phyloP scores from a whole-genome alignment of 2,113 vertebrate genomes.

The Ornithorhynchus anatinus region DNA sequence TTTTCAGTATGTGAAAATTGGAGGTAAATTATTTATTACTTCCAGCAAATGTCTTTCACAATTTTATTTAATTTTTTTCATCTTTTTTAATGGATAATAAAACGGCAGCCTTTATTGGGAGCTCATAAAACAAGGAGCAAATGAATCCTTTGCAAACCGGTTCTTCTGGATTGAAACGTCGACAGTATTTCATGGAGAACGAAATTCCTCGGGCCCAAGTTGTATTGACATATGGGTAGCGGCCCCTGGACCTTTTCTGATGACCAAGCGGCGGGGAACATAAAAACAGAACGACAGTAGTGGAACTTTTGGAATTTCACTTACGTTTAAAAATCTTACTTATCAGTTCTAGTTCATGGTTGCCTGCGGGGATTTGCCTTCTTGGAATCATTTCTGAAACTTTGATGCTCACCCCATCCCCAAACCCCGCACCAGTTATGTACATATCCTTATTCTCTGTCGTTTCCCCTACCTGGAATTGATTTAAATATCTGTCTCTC shows the following conservation, averaged over 20 bases:
- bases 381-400: no score
- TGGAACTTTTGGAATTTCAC: no score
- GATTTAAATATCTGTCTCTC: no score
- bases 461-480: no score
- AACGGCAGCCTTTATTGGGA: constrained; percentile 66
- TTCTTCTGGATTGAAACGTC: constrained; percentile 64
- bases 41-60: constrained; percentile 71
- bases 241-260: constrained; percentile 9
- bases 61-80: constrained; percentile 75
- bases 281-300: no score
- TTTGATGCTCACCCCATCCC: no score
- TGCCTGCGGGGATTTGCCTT: no score
- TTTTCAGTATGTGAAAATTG: constrained; percentile 71
- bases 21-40: constrained; percentile 78
- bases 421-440: no score
- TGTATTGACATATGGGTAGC: constrained; percentile 26
- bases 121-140: constrained; percentile 65
- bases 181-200: constrained; percentile 58
- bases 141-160: constrained; percentile 68
- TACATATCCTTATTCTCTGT: no score
- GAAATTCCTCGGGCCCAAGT: constrained; percentile 29
- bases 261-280: no score
- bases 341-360: no score
- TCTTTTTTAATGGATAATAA: constrained; percentile 72
- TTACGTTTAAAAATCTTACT: no score